phyloP scores from a whole-genome alignment of 2,888 invertebrate species.

The Lysandra coridon region DNA sequence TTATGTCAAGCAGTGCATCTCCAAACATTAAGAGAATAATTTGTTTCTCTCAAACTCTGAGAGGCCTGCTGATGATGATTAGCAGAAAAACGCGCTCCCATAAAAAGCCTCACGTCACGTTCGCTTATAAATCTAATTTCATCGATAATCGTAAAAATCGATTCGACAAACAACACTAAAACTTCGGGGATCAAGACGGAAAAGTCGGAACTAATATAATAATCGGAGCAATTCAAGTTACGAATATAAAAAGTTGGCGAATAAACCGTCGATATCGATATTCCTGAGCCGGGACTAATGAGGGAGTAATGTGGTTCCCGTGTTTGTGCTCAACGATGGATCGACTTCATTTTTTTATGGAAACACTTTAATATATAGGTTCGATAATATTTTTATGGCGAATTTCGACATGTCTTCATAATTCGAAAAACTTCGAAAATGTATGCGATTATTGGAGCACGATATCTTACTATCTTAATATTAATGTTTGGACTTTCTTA shows the following conservation, averaged over 20 bases:
- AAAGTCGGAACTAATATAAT: conserved; percentile 16
- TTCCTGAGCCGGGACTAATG: neutral
- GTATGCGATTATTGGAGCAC: no score
- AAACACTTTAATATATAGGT: no score
- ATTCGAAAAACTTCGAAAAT: no score
- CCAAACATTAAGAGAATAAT: no score
- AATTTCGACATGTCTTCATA: no score
- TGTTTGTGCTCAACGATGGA: neutral
- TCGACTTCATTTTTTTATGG: neutral
- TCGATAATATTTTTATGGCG: no score
- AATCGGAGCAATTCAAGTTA: conserved; percentile 6
- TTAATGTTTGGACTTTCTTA: no score
- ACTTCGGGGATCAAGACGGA: conserved; percentile 17
- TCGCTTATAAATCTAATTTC: conserved; percentile 18
- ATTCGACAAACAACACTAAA: conserved; percentile 21
- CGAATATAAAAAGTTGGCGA: conserved; percentile 10
- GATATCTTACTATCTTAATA: no score
- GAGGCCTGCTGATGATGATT: neutral
- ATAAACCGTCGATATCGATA: conserved; percentile 5
- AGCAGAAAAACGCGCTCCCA: neutral
- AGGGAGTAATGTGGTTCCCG: neutral
- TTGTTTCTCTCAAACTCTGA: neutral
- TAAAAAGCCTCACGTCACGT: conserved; percentile 13
- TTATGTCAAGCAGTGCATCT: no score
- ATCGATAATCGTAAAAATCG: conserved; percentile 17